These are phyloP conservation scores for Agrilus planipennis DNA, from an alignment of 1,140 invertebrate genomes.

Conservation along the genomic window DNA sequence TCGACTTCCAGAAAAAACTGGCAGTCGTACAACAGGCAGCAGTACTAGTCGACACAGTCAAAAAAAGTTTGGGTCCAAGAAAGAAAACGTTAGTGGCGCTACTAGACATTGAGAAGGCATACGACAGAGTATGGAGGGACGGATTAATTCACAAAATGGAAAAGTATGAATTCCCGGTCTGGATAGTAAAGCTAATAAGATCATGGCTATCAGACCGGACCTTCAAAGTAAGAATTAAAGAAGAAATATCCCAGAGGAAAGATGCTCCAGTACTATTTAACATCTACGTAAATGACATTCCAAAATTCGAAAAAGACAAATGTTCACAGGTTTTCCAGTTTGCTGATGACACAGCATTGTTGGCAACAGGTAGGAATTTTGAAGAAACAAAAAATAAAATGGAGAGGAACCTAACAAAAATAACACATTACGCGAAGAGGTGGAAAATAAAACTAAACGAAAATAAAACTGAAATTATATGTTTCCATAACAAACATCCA, in stretches of 20 bases:
- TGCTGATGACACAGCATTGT: background rate
- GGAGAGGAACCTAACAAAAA: background rate
- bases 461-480: background rate
- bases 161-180: no score
- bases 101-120: slow-evolving; percentile 1
- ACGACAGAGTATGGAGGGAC: background rate
- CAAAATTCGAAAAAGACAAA: background rate
- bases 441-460: slow-evolving; percentile 1
- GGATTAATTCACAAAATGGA: background rate
- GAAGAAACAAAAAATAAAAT: background rate
- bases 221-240: no score
- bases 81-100: background rate
- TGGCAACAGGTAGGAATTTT: background rate
- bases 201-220: no score
- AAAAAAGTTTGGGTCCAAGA: background rate
- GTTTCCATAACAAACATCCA: no score
- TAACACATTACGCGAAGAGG: background rate
- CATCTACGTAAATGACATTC: no score
- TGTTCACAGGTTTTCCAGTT: background rate
- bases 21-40: background rate
- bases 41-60: background rate
- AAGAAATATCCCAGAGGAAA: no score
- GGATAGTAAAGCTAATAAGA: no score
- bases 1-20: background rate
- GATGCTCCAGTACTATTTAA: background rate